Evolutionary conservation across 2,113 vertebrate genomes (phyloP).

Genomic region (Neodon shergylaensis): DNA sequence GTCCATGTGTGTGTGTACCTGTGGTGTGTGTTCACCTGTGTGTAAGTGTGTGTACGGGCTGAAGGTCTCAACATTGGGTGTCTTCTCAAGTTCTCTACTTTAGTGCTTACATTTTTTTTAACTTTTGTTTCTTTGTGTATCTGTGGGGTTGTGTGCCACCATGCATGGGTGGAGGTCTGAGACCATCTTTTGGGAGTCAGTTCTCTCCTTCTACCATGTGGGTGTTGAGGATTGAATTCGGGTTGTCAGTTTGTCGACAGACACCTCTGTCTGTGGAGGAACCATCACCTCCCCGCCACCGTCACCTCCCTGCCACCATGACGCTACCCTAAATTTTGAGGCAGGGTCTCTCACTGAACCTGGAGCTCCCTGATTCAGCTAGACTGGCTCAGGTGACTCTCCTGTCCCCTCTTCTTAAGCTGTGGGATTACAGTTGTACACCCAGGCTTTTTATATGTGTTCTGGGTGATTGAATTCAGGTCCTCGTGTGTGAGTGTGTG

Average conservation of each 20-base stretch:
- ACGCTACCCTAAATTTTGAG: not conserved
- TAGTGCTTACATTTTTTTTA: not conserved
- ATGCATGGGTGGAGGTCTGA: too few species aligned
- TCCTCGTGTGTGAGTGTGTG: not conserved
- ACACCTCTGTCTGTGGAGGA: not conserved
- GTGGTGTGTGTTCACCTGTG: not conserved
- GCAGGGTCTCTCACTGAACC: not conserved
- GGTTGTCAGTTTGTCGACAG: not conserved
- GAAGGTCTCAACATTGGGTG: not conserved
- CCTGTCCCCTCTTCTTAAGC: not conserved
- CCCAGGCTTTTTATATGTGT: not conserved
- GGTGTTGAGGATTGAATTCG: too few species aligned
- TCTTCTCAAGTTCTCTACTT: not conserved
- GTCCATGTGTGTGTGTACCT: not conserved
- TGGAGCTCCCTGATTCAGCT: not conserved
- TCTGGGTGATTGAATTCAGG: not conserved
- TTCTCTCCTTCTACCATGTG: not conserved
- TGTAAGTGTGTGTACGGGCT: not conserved
- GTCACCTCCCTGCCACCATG: too few species aligned
- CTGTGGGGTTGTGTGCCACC: not conserved
- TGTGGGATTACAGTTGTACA: not conserved
- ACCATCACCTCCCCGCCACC: too few species aligned
- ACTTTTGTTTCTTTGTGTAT: not conserved
- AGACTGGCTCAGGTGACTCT: not conserved
- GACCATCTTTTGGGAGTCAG: not conserved